These are phyloP conservation scores for Malurus alboscapulatus DNA, from an alignment of 2,113 vertebrate species.

Conservation along the genomic window DNA sequence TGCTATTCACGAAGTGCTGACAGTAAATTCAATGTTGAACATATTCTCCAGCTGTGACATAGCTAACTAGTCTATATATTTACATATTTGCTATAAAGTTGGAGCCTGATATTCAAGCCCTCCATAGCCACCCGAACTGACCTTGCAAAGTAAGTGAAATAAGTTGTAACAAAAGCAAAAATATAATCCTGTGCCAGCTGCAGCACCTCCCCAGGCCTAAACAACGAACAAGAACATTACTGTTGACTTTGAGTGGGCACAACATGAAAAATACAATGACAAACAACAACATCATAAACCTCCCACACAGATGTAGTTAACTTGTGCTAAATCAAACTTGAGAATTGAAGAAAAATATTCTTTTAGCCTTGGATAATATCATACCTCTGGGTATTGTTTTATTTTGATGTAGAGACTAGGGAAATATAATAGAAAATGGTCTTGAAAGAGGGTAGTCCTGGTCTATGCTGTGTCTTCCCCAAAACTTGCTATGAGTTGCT, in stretches of 20 bases:
- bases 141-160: not conserved
- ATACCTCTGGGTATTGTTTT: not conserved
- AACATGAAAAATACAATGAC: not conserved
- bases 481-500: not conserved
- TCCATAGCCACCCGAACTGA: not conserved
- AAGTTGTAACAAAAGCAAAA: not conserved
- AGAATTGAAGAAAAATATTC: not conserved
- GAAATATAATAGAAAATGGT: not conserved
- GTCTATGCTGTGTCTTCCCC: not conserved
- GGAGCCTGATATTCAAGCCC: not conserved
- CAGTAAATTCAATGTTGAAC: not conserved
- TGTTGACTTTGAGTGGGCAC: not conserved
- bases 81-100: not conserved
- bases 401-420: not conserved
- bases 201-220: not conserved
- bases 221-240: not conserved
- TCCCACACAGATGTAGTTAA: not conserved
- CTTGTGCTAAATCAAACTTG: not conserved
- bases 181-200: not conserved
- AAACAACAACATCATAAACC: not conserved
- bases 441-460: not conserved
- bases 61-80: not conserved
- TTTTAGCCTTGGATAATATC: not conserved
- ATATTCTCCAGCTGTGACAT: not conserved
- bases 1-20: not conserved